phyloP scores from a whole-genome alignment of 2,888 invertebrate genomes.

The Branchipolynoe longqiensis region DNA sequence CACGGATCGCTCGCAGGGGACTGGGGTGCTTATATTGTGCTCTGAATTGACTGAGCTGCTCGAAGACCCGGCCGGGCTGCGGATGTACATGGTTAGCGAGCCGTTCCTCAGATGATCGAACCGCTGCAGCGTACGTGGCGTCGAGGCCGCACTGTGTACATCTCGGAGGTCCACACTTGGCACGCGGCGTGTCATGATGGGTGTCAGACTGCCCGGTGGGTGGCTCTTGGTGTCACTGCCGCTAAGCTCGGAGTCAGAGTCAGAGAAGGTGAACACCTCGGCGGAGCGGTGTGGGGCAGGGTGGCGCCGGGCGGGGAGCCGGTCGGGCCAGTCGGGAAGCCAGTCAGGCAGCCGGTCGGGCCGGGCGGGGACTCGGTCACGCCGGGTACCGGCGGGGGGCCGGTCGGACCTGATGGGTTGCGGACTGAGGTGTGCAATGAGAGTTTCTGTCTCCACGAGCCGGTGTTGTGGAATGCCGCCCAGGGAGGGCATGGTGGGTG shows the following conservation, averaged over 20 bases:
- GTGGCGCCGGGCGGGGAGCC: neutral
- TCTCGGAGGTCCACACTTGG: neutral
- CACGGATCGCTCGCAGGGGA: too few species aligned
- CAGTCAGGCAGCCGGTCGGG: neutral
- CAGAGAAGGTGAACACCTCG: too few species aligned
- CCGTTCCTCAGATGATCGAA: too few species aligned
- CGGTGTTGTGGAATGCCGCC: conserved; percentile 26
- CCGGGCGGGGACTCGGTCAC: neutral
- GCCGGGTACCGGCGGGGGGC: neutral
- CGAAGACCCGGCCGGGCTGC: too few species aligned
- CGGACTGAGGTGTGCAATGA: conserved; percentile 49
- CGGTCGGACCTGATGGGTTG: neutral
- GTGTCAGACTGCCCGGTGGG: neutral
- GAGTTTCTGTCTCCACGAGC: conserved; percentile 9
- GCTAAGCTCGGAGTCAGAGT: too few species aligned
- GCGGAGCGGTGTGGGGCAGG: neutral
- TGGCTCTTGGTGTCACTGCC: too few species aligned
- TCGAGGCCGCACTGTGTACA: too few species aligned
- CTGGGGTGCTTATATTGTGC: too few species aligned
- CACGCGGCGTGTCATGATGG: neutral
- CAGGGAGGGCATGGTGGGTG: neutral
- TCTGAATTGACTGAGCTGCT: too few species aligned
- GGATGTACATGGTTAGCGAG: too few species aligned
- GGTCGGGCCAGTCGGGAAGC: conserved; percentile 3
- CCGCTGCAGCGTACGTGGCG: too few species aligned